Evolutionary conservation across 2,888 invertebrate genomes (phyloP), one percentile per base, ranked within the genome.

Genomic region (Scrobipalpa atriplicella): DNA sequence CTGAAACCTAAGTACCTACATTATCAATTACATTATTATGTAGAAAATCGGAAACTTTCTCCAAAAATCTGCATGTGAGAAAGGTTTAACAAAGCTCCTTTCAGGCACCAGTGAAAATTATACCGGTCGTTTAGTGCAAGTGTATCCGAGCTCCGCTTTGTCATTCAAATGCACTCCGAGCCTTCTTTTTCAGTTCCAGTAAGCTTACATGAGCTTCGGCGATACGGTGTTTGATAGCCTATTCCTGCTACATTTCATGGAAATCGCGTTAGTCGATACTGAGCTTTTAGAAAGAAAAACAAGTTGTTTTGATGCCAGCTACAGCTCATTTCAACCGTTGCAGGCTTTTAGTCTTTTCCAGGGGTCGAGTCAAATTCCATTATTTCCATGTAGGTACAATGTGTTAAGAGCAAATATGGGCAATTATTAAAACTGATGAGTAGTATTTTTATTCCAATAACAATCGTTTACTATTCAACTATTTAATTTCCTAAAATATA

Each of bases 81-180:
- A 47, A n/a, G 47, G 47, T 16, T 47, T 16, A n/a, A 29, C 18
- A 21, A 62, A 10, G 19, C 39, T 36, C 54, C 52, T 64, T 64
- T 64, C 54, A 47, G 19, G 52, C 43, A 18, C 21, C 51, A 60
- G 38, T 61, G 52, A 19, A 62, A 66, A 66, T 66, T 66, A 66
- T 66, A 66, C 66, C 13, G 52, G 21, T 13, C 56, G 41, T 41
- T 65, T 65, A 65, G 38, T 61, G 52, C 39, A 39, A 66, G 47
- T 61, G 36, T 65, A 60, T 51, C 66, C 21, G 29, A 51, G 52
- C 62, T 2, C 62, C 19, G 62, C 66, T 61, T 66, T 66, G 66
- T 66, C 62, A 65, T 65, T 65, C 29, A 65, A 60, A 65, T 65
- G 65, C 47, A 36, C 18, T 19, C 58, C 60, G 62, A 62, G 62